phyloP scores from a whole-genome alignment of 2,797 vertebrate species.

The Amblyopsis hoosieri region DNA sequence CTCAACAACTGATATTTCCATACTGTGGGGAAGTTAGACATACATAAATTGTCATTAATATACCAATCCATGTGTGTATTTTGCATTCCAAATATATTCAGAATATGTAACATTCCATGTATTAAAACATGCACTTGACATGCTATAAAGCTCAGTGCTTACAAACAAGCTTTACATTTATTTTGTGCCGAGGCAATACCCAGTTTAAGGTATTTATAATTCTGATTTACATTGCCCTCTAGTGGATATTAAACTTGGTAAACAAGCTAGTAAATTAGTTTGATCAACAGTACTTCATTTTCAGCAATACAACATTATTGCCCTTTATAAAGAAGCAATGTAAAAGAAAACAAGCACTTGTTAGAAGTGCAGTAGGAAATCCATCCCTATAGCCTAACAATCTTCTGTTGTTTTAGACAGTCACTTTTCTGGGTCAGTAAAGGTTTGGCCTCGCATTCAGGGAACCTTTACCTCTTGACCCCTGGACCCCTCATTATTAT shows the following conservation, averaged over 20 bases:
- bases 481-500: constrained; percentile 68
- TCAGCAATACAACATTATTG: background rate
- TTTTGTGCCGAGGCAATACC: background rate
- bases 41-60: background rate
- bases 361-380: constrained; percentile 28
- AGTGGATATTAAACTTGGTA: constrained; percentile 3
- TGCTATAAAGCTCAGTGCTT: no score
- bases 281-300: background rate
- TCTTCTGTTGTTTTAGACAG: background rate
- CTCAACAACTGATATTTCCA: background rate
- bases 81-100: no score
- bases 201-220: constrained; percentile 12
- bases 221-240: constrained; percentile 27
- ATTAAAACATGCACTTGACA: no score
- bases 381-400: constrained; percentile 4
- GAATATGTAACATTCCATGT: no score
- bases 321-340: constrained; percentile 5
- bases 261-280: constrained; percentile 17
- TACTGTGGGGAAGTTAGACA: background rate
- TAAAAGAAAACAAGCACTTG: constrained; percentile 11
- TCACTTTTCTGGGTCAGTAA: constrained; percentile 33
- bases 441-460: constrained; percentile 48
- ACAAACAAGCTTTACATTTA: no score
- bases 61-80: no score
- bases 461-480: constrained; percentile 64